A percentile compares a stretch with the other conserved stretches of the same genome.
Evolutionary conservation across 2,797 vertebrate species (phyloP).

Genomic region (Halcyon smyrnensis): DNA sequence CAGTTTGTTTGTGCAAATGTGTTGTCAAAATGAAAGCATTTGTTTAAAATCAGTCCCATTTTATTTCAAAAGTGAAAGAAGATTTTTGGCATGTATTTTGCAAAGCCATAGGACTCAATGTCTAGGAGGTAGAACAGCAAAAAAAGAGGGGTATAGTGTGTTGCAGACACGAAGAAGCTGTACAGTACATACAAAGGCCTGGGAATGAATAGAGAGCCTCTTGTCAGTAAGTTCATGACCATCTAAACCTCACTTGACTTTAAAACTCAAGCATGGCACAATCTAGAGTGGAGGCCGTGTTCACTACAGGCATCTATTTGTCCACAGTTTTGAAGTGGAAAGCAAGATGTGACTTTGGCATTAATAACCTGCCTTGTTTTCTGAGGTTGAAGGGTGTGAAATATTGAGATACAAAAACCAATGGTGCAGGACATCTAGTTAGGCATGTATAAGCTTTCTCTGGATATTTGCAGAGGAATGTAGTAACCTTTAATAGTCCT

Average conservation of each 20-base stretch:
- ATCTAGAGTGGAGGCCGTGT: not conserved
- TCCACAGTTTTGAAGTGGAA: not conserved
- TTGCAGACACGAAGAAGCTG: not conserved
- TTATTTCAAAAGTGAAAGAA: constrained; percentile 65
- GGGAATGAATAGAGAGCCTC: not conserved
- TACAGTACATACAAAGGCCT: not conserved
- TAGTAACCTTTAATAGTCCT: not conserved
- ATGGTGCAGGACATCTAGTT: not conserved
- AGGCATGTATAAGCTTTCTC: not conserved
- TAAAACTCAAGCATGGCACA: not conserved
- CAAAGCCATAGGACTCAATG: constrained; percentile 10
- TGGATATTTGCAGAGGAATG: not conserved
- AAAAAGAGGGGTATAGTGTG: not conserved
- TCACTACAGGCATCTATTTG: not conserved
- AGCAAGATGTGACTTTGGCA: not conserved
- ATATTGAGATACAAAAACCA: not conserved
- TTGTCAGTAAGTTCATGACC: not conserved
- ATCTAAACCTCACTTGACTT: constrained; percentile 4
- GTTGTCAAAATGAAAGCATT: constrained; percentile 74
- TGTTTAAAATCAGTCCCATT: constrained; percentile 61
- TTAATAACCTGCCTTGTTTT: not conserved
- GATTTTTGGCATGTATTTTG: constrained; percentile 38
- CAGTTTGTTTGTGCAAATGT: constrained; percentile 72
- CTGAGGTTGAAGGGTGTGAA: not conserved
- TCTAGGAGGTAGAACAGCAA: not conserved